A percentile compares a stretch with the other conserved stretches of the same genome.
Conservation (phyloP, 2,797 vertebrate species). For the Percopsis omiscomaycus region DNA sequence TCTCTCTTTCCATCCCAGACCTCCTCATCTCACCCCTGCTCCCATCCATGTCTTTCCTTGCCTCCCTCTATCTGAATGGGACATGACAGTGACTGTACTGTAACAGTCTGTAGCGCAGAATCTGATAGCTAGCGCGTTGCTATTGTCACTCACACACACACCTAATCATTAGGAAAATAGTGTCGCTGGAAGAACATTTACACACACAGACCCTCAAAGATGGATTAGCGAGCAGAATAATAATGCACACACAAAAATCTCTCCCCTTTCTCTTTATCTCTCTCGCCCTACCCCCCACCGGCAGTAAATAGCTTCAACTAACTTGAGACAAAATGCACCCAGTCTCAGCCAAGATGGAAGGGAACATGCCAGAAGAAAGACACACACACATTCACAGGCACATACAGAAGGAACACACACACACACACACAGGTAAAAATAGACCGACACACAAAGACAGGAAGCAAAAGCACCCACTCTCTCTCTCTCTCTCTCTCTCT, state of each 20-base stretch:
- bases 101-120: too few relatives aligned
- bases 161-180: too few relatives aligned
- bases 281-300: not conserved
- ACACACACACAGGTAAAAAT: not conserved
- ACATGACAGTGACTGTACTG: too few relatives aligned
- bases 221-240: too few relatives aligned
- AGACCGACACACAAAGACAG: not conserved
- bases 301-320: not conserved
- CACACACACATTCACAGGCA: not conserved
- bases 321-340: conserved; percentile 1
- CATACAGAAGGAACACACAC: not conserved
- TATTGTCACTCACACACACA: too few relatives aligned
- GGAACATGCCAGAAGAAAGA: not conserved
- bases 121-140: too few relatives aligned
- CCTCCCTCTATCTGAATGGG: too few relatives aligned
- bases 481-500: not conserved
- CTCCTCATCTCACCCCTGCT: too few relatives aligned
- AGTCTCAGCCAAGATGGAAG: not conserved
- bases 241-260: not conserved
- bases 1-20: too few relatives aligned
- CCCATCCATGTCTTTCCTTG: too few relatives aligned
- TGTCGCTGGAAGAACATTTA: too few relatives aligned
- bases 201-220: too few relatives aligned
- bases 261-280: not conserved
- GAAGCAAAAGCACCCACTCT: not conserved